Percentiles rank a stretch among this genome's conserved stretches.
Evolutionary conservation across 2,888 invertebrate species (phyloP).

Genomic region (Arctia plantaginis): DNA sequence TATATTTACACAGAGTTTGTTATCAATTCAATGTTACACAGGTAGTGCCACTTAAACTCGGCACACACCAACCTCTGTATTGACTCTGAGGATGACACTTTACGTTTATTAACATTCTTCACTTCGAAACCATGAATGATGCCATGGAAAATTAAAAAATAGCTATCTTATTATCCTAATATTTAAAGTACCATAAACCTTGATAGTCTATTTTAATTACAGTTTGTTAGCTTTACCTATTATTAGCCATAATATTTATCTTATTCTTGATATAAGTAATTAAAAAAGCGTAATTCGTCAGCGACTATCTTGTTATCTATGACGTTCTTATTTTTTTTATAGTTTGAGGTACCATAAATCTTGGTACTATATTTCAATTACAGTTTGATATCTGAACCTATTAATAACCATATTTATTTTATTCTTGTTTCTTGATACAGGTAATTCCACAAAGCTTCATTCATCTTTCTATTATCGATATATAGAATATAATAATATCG

Average conservation of each 20-base stretch:
- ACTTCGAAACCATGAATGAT: neutral
- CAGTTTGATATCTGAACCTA: neutral
- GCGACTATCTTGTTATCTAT: too few relatives aligned
- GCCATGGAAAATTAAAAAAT: neutral
- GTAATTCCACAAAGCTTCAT: neutral
- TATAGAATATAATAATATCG: too few relatives aligned
- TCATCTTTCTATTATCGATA: neutral
- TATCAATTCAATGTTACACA: constrained; percentile 9
- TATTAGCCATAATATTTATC: neutral
- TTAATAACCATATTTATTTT: neutral
- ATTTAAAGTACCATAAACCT: neutral
- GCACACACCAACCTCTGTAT: constrained; percentile 22
- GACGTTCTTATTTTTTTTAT: neutral
- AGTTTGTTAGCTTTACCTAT: neutral
- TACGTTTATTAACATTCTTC: neutral
- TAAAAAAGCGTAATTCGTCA: neutral
- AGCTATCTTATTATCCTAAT: neutral
- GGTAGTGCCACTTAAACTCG: constrained; percentile 18
- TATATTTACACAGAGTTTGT: constrained; percentile 3
- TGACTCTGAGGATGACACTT: constrained; percentile 25
- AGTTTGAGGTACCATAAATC: neutral
- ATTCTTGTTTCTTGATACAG: neutral
- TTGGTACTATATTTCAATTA: neutral
- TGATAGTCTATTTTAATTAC: neutral
- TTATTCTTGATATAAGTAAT: neutral